Evolutionary conservation across 2,888 invertebrate genomes (phyloP).

Genomic region (Cephus sareptanus): DNA sequence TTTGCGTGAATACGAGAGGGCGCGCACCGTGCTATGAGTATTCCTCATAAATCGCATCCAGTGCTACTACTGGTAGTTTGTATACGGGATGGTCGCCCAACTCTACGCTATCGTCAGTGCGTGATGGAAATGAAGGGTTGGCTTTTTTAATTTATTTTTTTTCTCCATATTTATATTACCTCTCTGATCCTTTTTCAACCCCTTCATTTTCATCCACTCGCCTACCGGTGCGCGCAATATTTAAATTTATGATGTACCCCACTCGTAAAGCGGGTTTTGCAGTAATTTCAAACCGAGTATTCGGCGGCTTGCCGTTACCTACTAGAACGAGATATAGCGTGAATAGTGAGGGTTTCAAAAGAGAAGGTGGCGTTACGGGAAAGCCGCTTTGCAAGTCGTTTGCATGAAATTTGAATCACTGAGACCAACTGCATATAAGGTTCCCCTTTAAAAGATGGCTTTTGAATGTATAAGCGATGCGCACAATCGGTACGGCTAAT

Average conservation of each 20-base stretch:
- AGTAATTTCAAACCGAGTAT: not conserved
- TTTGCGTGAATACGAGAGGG: not conserved
- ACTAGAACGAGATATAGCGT: not conserved
- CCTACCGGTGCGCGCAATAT: constrained; percentile 3
- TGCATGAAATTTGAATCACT: constrained; percentile 44
- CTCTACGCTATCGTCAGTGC: not conserved
- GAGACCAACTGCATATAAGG: constrained; percentile 22
- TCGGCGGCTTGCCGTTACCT: not conserved
- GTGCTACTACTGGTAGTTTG: not conserved
- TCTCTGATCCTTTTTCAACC: not conserved
- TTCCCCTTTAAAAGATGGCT: constrained; percentile 27
- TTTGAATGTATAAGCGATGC: constrained; percentile 40
- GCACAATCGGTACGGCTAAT: constrained; percentile 4
- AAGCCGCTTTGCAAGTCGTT: constrained; percentile 30
- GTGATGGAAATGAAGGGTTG: not conserved
- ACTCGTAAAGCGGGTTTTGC: constrained; percentile 30
- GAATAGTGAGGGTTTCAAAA: not conserved
- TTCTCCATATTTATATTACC: not conserved
- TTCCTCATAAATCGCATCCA: not conserved
- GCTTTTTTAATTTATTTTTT: not conserved
- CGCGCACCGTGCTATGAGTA: not conserved
- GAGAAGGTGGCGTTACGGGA: not conserved
- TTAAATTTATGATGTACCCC: constrained; percentile 29
- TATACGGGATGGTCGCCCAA: not conserved
- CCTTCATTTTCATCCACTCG: not conserved